Percentiles rank a stretch among this genome's conserved stretches.
These are phyloP conservation scores for Euborellia annulipes DNA, from an alignment of 1,140 invertebrate genomes.

Conservation along the genomic window DNA sequence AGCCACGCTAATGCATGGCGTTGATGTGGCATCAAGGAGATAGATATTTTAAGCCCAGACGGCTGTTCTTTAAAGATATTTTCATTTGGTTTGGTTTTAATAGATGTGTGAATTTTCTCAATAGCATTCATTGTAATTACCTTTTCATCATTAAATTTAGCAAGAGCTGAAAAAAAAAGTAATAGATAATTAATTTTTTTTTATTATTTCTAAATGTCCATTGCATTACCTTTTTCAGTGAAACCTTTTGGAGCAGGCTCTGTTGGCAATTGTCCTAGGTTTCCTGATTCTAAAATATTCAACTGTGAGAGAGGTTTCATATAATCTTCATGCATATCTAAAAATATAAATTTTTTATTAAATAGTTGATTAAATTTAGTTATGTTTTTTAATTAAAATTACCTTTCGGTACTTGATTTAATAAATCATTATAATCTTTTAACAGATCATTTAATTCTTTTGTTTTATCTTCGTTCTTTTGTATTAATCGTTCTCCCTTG, in stretches of 20 bases:
- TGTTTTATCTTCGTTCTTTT: slow-evolving; percentile 25
- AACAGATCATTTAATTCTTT: slow-evolving; percentile 25
- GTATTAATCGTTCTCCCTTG: slow-evolving; percentile 29
- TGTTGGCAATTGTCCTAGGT: not conserved
- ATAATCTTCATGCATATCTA: slow-evolving; percentile 5
- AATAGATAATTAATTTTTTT: slow-evolving; percentile 15
- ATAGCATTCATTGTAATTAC: slow-evolving; percentile 52
- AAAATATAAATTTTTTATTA: slow-evolving; percentile 1
- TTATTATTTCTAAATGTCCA: too few relatives aligned
- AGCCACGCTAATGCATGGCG: slow-evolving; percentile 76
- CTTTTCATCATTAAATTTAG: slow-evolving; percentile 41
- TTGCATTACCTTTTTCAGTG: not conserved
- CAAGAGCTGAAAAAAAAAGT: slow-evolving; percentile 33
- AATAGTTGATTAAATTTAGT: slow-evolving; percentile 2
- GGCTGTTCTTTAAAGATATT: slow-evolving; percentile 42
- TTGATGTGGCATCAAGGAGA: slow-evolving; percentile 72
- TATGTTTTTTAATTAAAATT: slow-evolving; percentile 4
- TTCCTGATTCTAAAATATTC: slow-evolving; percentile 1
- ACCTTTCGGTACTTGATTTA: not conserved
- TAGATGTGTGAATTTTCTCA: slow-evolving; percentile 52
- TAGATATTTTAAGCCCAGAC: slow-evolving; percentile 32
- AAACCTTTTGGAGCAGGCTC: not conserved
- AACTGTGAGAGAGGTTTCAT: slow-evolving; percentile 10
- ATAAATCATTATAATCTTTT: slow-evolving; percentile 25
- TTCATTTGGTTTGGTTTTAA: slow-evolving; percentile 45